Evolutionary conservation across 2,113 vertebrate genomes (phyloP).

Genomic region (Lagenorhynchus albirostris): DNA sequence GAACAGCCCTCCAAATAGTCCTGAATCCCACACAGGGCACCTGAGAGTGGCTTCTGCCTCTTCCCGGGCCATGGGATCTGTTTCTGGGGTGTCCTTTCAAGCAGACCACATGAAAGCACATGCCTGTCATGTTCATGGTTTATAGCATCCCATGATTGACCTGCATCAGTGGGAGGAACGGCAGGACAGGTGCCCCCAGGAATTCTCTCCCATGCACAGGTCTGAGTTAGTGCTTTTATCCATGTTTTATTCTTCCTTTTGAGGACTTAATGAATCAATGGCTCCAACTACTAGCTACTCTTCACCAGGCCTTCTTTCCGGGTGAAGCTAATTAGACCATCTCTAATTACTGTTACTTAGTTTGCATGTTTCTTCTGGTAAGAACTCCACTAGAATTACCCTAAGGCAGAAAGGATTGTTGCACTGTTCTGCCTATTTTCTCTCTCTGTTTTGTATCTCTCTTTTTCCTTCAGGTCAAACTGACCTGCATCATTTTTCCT

Average conservation of each 20-base stretch:
- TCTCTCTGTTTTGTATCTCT: neutral
- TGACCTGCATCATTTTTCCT: neutral
- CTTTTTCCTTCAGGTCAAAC: neutral
- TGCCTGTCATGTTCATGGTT: neutral
- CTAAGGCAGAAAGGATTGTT: neutral
- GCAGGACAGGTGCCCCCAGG: neutral
- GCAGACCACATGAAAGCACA: neutral
- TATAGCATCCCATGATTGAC: neutral
- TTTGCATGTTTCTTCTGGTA: neutral
- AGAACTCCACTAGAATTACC: neutral
- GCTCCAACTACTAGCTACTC: neutral
- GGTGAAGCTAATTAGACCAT: neutral
- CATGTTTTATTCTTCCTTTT: neutral
- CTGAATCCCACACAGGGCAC: neutral
- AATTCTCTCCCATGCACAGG: neutral
- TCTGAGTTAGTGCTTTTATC: neutral
- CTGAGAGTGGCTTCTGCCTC: neutral
- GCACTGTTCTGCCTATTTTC: neutral
- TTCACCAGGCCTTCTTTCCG: neutral
- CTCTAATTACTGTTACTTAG: neutral
- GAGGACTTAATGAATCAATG: neutral
- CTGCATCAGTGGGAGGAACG: neutral
- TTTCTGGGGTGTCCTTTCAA: neutral
- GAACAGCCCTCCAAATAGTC: neutral
- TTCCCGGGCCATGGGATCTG: neutral